phyloP scores from a whole-genome alignment of 1,140 invertebrate species.

The Homarus americanus region DNA sequence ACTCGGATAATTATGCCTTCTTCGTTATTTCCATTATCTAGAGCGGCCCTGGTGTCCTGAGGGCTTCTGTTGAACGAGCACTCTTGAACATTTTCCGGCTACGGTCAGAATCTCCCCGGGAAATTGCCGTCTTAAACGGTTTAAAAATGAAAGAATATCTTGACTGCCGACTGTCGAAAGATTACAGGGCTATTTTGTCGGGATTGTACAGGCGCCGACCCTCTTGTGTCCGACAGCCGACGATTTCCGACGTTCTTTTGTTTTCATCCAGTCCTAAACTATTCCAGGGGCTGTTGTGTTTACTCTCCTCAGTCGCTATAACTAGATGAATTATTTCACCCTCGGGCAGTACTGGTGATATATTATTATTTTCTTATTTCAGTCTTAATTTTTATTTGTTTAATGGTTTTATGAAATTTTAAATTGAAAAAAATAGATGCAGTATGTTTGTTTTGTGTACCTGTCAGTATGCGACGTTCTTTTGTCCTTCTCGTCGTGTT shows the following conservation, averaged over 20 bases:
- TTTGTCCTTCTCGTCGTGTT: background rate
- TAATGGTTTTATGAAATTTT: no score
- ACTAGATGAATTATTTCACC: no score
- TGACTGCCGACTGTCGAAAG: constrained; percentile 53
- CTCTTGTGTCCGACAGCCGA: constrained; percentile 33
- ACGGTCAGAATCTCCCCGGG: constrained; percentile 33
- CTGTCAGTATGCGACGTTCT: background rate
- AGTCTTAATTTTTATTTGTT: no score
- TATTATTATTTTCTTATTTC: no score
- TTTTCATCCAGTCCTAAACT: background rate
- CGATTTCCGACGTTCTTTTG: background rate
- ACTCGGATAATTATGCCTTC: background rate
- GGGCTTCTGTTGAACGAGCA: background rate
- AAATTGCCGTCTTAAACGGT: constrained; percentile 63
- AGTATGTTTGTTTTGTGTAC: no score
- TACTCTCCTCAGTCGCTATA: no score
- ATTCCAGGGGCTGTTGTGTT: no score
- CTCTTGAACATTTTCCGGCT: background rate
- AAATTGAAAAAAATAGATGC: no score
- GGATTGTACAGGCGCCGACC: constrained; percentile 59
- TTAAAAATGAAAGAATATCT: constrained; percentile 64
- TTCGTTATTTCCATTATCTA: background rate
- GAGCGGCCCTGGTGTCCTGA: background rate
- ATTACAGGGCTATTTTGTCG: constrained; percentile 57
- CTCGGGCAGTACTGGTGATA: no score